phyloP scores from a whole-genome alignment of 2,797 vertebrate species.

The Rhynchotus rufescens region DNA sequence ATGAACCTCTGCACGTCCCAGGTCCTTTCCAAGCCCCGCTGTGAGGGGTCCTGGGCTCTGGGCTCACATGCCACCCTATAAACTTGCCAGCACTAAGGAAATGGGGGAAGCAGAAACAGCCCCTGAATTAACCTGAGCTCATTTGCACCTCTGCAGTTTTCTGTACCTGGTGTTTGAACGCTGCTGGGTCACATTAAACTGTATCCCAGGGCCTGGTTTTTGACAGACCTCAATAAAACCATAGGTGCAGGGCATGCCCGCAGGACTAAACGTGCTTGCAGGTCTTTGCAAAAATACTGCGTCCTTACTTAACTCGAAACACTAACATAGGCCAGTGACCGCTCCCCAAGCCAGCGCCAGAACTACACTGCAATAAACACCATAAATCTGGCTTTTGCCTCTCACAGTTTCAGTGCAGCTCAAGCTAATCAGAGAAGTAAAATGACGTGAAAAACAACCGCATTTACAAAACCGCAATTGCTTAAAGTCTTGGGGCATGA shows the following conservation, averaged over 20 bases:
- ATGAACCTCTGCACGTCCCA: not conserved
- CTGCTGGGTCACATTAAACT: not conserved
- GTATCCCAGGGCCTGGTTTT: not conserved
- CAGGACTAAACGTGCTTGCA: not conserved
- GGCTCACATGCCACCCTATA: not conserved
- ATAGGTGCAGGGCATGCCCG: not conserved
- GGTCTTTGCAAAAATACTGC: not conserved
- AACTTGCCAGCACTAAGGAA: not conserved
- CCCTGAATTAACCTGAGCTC: not conserved
- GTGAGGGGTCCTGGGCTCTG: not conserved
- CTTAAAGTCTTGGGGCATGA: not conserved
- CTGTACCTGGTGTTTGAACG: not conserved
- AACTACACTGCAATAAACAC: not conserved
- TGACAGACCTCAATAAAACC: not conserved
- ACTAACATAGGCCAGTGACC: not conserved
- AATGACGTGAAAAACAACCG: not conserved
- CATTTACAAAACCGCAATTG: not conserved
- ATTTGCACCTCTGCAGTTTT: not conserved
- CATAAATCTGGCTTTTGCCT: not conserved
- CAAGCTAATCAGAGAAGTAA: not conserved
- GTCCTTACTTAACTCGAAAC: not conserved
- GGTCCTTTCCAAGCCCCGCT: not conserved
- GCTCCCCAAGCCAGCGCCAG: not conserved
- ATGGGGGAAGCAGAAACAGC: constrained; percentile 38
- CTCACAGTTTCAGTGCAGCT: not conserved